A percentile compares a stretch with the other conserved stretches of the same genome.
Evolutionary conservation across 2,888 invertebrate genomes (phyloP).

Genomic region (Caenorhabditis imperialis): DNA sequence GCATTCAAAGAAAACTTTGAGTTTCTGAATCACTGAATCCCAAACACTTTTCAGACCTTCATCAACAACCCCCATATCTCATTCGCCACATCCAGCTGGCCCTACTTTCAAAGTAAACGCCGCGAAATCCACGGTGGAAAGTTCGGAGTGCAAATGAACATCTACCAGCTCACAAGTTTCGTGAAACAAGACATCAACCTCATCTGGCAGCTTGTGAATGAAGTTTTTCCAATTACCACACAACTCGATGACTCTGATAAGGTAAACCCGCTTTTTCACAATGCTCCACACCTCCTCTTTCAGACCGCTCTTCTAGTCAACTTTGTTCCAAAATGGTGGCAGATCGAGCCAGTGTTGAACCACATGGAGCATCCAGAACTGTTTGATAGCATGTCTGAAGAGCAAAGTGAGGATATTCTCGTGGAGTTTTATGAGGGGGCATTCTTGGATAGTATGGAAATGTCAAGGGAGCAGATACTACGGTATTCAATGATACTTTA

Average conservation of each 20-base stretch:
- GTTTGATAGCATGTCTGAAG: neutral
- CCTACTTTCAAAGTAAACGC: neutral
- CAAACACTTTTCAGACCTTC: too few species aligned
- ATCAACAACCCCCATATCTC: constrained; percentile 1
- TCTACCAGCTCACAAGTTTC: constrained; percentile 8
- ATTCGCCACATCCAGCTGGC: neutral
- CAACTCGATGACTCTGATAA: neutral
- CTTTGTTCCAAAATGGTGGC: constrained; percentile 18
- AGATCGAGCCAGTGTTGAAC: constrained; percentile 8
- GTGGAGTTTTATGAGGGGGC: constrained; percentile 4
- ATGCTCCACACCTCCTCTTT: neutral
- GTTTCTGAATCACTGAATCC: too few species aligned
- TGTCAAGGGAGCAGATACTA: constrained; percentile 9
- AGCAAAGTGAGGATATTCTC: constrained; percentile 1
- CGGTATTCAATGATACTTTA: neutral
- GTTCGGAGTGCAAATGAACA: neutral
- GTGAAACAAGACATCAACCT: constrained; percentile 8
- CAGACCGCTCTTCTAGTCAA: constrained; percentile 17
- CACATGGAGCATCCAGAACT: neutral
- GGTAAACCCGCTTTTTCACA: neutral
- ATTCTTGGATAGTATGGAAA: neutral
- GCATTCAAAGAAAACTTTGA: too few species aligned
- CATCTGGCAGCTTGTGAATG: constrained; percentile 7
- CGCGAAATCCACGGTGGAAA: neutral
- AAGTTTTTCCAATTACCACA: neutral